A percentile compares a stretch with the other conserved stretches of the same genome.
These are phyloP conservation scores for Lipophrys pholis DNA, from an alignment of 2,113 vertebrate genomes.

Conservation along the genomic window DNA sequence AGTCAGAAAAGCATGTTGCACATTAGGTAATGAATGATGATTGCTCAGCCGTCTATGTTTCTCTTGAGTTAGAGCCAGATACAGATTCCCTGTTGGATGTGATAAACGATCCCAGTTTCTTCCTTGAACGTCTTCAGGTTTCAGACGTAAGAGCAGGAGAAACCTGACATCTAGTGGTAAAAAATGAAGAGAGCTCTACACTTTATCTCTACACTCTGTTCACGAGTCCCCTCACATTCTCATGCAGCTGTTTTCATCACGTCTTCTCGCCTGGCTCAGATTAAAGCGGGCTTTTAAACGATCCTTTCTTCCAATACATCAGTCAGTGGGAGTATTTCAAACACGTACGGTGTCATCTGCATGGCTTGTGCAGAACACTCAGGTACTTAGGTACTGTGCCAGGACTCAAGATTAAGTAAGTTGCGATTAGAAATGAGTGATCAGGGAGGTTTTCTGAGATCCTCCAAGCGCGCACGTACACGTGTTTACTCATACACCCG, in stretches of 20 bases:
- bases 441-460: conserved; percentile 28
- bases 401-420: conserved; percentile 28
- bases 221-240: neutral
- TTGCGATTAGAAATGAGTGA: conserved; percentile 41
- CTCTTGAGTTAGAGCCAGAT: conserved; percentile 37
- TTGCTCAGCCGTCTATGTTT: conserved; percentile 34
- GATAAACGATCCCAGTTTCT: conserved; percentile 22
- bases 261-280: conserved; percentile 4
- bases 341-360: conserved; percentile 22
- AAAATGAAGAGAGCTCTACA: neutral
- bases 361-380: conserved; percentile 27
- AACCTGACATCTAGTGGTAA: conserved; percentile 79
- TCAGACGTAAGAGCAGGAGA: conserved; percentile 9
- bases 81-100: conserved; percentile 13
- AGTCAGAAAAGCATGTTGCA: conserved; percentile 7
- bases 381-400: conserved; percentile 22
- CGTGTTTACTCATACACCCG: conserved; percentile 12
- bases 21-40: conserved; percentile 52
- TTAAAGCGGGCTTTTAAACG: conserved; percentile 29
- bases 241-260: conserved; percentile 13
- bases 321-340: conserved; percentile 33
- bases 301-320: conserved; percentile 29
- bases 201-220: neutral
- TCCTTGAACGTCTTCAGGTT: neutral
- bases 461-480: conserved; percentile 16